A percentile compares a stretch with the other conserved stretches of the same genome.
Evolutionary conservation across 2,113 vertebrate genomes (phyloP).

Genomic region (Cinclus mexicanus): DNA sequence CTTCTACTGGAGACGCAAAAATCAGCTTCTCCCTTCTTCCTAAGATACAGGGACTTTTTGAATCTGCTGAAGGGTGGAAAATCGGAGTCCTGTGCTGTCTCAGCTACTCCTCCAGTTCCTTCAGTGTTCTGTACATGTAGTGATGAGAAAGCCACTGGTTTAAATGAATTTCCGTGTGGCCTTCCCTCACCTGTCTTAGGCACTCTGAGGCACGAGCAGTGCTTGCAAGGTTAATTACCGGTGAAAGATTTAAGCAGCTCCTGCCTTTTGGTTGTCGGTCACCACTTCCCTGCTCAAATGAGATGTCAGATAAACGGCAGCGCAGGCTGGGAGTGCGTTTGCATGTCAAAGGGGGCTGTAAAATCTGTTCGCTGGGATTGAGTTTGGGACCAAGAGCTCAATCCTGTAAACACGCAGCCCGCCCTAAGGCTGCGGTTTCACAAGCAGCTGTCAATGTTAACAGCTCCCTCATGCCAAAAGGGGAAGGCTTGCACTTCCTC

Average conservation of each 20-base stretch:
- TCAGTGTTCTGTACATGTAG: not conserved
- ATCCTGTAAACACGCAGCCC: rapidly evolving
- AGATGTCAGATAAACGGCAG: not conserved
- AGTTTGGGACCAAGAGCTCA: not conserved
- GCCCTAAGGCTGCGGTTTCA: not conserved
- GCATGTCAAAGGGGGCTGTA: not conserved
- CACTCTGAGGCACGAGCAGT: not conserved
- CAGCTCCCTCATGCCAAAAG: not conserved
- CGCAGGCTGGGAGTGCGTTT: not conserved
- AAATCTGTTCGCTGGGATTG: not conserved
- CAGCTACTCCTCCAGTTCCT: not conserved
- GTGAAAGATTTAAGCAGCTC: not conserved
- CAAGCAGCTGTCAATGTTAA: not conserved
- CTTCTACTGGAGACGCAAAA: not conserved
- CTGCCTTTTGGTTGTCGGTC: not conserved
- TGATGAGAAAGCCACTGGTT: not conserved
- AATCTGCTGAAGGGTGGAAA: not conserved
- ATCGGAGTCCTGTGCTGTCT: not conserved
- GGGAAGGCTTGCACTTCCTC: not conserved
- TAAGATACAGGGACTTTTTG: not conserved
- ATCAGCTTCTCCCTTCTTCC: not conserved
- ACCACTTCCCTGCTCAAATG: not conserved
- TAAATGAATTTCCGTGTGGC: not conserved
- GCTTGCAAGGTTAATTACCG: not conserved
- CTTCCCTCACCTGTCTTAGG: not conserved